Conservation (phyloP, 2,888 invertebrate species). For the Laspeyria flexula region DNA sequence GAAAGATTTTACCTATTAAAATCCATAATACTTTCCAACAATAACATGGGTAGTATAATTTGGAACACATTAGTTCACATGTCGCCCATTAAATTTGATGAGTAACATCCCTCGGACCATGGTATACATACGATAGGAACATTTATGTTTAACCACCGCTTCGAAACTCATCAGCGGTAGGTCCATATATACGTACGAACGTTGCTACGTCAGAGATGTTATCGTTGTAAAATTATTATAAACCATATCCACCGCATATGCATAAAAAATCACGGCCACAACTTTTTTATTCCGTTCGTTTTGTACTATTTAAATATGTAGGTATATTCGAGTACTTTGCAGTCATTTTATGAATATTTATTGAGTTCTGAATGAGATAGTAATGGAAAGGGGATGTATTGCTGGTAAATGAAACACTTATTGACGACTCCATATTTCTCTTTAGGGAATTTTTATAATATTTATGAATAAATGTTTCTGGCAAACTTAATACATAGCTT, state of each 20-base stretch:
- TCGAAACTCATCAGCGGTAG: slow-evolving; percentile 25
- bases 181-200: slow-evolving; percentile 9
- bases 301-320: slow-evolving; percentile 17
- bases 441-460: no score
- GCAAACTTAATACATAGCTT: no score
- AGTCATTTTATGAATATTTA: slow-evolving; percentile 5
- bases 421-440: background rate
- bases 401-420: background rate
- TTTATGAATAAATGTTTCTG: no score
- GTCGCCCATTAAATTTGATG: slow-evolving; percentile 1
- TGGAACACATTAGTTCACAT: background rate
- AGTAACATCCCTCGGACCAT: slow-evolving; percentile 7
- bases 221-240: slow-evolving; percentile 58
- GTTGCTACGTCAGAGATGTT: slow-evolving; percentile 45
- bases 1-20: background rate
- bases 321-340: slow-evolving; percentile 2
- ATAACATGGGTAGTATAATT: background rate
- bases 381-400: background rate
- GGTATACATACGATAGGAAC: background rate
- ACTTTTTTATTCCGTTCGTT: slow-evolving; percentile 14
- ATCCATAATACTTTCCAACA: background rate
- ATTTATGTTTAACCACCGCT: slow-evolving; percentile 25
- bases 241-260: slow-evolving; percentile 31
- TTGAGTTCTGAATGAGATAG: background rate
- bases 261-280: slow-evolving; percentile 20